Percentiles rank a stretch among this genome's conserved stretches.
Conservation (phyloP, 2,888 invertebrate species). For the Eupithecia insigniata region DNA sequence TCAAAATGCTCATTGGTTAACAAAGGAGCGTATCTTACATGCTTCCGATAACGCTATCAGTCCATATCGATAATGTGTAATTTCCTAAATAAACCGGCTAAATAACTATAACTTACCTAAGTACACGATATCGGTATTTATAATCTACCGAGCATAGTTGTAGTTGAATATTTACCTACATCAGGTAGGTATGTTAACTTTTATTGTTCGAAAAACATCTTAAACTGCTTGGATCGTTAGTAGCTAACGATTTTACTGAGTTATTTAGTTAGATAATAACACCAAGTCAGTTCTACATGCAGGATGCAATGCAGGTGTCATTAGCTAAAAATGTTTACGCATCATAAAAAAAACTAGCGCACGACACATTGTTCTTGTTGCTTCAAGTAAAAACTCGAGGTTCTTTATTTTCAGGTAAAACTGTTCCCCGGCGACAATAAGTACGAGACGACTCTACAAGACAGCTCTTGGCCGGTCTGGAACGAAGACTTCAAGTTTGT, state of each 20-base stretch:
- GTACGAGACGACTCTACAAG: constrained; percentile 89
- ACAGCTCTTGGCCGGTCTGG: constrained; percentile 91
- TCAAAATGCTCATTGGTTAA: constrained; percentile 15
- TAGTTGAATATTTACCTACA: neutral
- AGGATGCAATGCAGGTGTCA: neutral
- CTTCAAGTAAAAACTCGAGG: constrained; percentile 7
- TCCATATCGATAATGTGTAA: constrained; percentile 21
- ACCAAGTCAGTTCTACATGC: neutral
- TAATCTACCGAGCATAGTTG: neutral
- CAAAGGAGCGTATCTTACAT: constrained; percentile 31
- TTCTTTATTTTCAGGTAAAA: constrained; percentile 85
- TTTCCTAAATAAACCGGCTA: neutral
- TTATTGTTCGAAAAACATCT: neutral
- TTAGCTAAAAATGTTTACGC: neutral
- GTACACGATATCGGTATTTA: neutral
- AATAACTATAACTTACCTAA: constrained; percentile 10
- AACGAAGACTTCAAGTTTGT: constrained; percentile 91
- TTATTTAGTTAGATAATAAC: neutral
- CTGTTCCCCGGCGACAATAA: constrained; percentile 90
- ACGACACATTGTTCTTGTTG: constrained; percentile 4
- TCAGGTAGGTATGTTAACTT: neutral
- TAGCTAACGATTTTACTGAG: neutral
- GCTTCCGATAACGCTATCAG: constrained; percentile 30
- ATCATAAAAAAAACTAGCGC: constrained; percentile 9
- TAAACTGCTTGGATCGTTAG: neutral